Evolutionary conservation across 1,140 invertebrate species (phyloP).

Genomic region (Apis florea): DNA sequence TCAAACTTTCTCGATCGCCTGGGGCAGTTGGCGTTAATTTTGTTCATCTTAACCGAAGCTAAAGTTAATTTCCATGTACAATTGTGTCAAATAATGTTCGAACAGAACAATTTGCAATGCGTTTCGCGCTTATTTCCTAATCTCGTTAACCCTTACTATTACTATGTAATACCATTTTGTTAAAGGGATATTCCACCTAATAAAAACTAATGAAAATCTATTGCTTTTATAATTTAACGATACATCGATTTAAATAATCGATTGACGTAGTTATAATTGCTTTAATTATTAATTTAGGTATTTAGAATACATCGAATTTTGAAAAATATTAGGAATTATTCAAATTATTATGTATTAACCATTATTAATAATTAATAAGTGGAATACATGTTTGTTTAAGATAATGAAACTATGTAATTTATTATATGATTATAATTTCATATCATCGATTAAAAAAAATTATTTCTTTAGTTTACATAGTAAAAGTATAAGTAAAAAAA

Average conservation of each 20-base stretch:
- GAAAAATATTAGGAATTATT: no score
- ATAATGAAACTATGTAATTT: no score
- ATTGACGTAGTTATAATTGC: not conserved
- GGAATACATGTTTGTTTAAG: no score
- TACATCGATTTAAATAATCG: not conserved
- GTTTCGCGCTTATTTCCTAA: slow-evolving; percentile 20
- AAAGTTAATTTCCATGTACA: slow-evolving; percentile 38
- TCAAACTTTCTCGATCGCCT: slow-evolving; percentile 60
- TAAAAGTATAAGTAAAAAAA: no score
- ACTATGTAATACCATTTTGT: not conserved
- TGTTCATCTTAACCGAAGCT: slow-evolving; percentile 37
- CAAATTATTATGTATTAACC: no score
- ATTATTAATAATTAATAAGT: no score
- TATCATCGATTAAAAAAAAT: no score
- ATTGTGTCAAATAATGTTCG: slow-evolving; percentile 48
- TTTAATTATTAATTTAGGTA: not conserved
- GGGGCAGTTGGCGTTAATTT: slow-evolving; percentile 54
- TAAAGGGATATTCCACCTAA: not conserved
- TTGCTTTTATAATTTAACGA: not conserved
- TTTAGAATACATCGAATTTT: not conserved
- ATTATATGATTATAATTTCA: no score
- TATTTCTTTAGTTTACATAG: no score
- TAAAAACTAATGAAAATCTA: slow-evolving; percentile 23
- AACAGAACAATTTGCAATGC: slow-evolving; percentile 31
- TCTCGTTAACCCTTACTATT: slow-evolving; percentile 13